Evolutionary conservation across 2,888 invertebrate genomes (phyloP).

Genomic region (Drosophila pseudotalamancana): DNA sequence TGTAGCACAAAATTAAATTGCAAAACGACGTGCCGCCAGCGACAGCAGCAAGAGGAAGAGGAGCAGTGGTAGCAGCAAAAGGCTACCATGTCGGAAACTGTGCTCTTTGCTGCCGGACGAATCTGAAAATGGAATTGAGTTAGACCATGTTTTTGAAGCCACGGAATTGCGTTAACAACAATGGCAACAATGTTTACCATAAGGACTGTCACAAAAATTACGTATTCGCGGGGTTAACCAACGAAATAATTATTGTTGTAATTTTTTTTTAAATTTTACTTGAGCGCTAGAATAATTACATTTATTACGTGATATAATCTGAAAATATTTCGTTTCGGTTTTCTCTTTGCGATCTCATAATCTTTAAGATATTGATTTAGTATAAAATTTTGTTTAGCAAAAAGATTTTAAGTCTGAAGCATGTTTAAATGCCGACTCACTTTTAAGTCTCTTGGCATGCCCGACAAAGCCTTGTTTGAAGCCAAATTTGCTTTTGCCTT

Average conservation of each 20-base stretch:
- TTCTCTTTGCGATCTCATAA: too few species aligned
- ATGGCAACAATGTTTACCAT: conserved; percentile 3
- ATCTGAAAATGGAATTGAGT: conserved; percentile 35
- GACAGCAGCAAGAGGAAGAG: background rate
- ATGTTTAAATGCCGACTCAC: too few species aligned
- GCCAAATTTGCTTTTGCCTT: background rate
- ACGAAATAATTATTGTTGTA: background rate
- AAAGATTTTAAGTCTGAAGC: background rate
- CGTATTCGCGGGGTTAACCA: conserved; percentile 25
- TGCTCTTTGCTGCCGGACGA: conserved; percentile 32
- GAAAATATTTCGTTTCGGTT: too few species aligned
- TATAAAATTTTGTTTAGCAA: background rate
- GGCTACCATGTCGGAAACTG: background rate
- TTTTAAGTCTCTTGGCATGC: background rate
- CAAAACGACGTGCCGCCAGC: conserved; percentile 37
- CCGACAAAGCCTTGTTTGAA: background rate
- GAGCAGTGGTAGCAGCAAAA: background rate
- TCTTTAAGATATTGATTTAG: background rate
- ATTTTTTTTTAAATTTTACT: background rate
- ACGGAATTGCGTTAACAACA: conserved; percentile 52
- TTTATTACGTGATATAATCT: background rate
- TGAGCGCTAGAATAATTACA: background rate
- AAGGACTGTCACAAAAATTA: background rate
- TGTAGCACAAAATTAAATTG: conserved; percentile 61
- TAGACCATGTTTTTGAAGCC: conserved; percentile 44